Percentiles rank a stretch among this genome's conserved stretches.
Evolutionary conservation across 2,888 invertebrate genomes (phyloP).

Genomic region (Galeruca laticollis): DNA sequence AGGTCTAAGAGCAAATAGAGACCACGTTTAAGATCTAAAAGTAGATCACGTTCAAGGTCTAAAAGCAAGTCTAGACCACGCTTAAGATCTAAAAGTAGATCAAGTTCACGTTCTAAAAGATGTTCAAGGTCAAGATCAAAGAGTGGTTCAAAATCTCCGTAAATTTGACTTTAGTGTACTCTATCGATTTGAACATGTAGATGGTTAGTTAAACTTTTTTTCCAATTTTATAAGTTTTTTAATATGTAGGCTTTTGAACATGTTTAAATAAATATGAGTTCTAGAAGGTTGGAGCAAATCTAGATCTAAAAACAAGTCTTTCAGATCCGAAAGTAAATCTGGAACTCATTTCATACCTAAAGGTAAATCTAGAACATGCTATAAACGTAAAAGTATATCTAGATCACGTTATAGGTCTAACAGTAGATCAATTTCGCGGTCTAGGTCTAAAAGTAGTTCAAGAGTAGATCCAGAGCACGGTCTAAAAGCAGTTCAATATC

Average conservation of each 20-base stretch:
- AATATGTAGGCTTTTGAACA: neutral
- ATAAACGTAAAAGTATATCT: too few species aligned
- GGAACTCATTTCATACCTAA: too few species aligned
- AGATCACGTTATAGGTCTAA: slow-evolving; percentile 51
- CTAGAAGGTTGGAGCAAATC: too few species aligned
- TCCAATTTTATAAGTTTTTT: slow-evolving; percentile 43
- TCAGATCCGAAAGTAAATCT: too few species aligned
- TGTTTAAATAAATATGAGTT: too few species aligned
- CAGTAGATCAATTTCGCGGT: slow-evolving; percentile 37
- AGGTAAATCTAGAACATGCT: too few species aligned
- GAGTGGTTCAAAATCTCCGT: slow-evolving; percentile 57
- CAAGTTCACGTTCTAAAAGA: slow-evolving; percentile 59
- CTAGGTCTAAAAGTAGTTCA: neutral
- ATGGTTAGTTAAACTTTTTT: neutral
- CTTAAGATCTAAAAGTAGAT: slow-evolving; percentile 59
- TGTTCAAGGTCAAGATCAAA: slow-evolving; percentile 63
- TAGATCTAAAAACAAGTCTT: too few species aligned
- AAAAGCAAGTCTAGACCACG: slow-evolving; percentile 55
- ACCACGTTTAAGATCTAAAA: neutral
- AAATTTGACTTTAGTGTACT: slow-evolving; percentile 50
- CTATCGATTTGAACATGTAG: slow-evolving; percentile 24
- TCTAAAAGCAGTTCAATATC: too few species aligned
- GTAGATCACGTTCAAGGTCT: slow-evolving; percentile 39
- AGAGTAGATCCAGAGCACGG: too few species aligned
- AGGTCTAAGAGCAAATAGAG: too few species aligned